Evolutionary conservation across 1,140 invertebrate genomes (phyloP).

Genomic region (Berghia stephanieae): DNA sequence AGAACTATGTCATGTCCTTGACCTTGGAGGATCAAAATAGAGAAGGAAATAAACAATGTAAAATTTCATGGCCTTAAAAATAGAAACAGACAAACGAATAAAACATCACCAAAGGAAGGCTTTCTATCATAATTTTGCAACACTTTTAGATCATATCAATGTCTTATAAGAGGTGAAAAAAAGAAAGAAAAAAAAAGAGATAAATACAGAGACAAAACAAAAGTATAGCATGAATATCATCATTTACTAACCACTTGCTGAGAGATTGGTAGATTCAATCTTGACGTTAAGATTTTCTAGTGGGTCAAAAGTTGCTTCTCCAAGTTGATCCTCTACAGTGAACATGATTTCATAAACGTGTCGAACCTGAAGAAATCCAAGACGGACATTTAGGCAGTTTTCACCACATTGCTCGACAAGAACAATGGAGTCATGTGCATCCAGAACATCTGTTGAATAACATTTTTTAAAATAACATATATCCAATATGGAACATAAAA

Average conservation of each 20-base stretch:
- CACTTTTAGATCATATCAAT: no score
- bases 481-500: no score
- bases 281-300: slow-evolving; percentile 48
- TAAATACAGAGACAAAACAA: no score
- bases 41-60: background rate
- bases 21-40: slow-evolving; percentile 40
- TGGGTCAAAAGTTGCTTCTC: slow-evolving; percentile 48
- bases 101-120: no score
- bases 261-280: slow-evolving; percentile 40
- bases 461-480: no score
- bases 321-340: slow-evolving; percentile 45
- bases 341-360: slow-evolving; percentile 52
- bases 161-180: no score
- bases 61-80: no score
- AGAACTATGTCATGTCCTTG: slow-evolving; percentile 51
- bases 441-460: slow-evolving; percentile 34
- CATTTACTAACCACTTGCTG: slow-evolving; percentile 45
- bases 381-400: slow-evolving; percentile 41
- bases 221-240: no score
- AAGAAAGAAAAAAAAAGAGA: no score
- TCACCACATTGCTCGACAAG: slow-evolving; percentile 27
- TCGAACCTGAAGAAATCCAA: slow-evolving; percentile 54
- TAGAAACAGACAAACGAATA: no score
- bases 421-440: slow-evolving; percentile 42
- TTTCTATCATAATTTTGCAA: no score